These are phyloP conservation scores for Numida meleagris DNA, from an alignment of 2,113 vertebrate species.

Conservation along the genomic window DNA sequence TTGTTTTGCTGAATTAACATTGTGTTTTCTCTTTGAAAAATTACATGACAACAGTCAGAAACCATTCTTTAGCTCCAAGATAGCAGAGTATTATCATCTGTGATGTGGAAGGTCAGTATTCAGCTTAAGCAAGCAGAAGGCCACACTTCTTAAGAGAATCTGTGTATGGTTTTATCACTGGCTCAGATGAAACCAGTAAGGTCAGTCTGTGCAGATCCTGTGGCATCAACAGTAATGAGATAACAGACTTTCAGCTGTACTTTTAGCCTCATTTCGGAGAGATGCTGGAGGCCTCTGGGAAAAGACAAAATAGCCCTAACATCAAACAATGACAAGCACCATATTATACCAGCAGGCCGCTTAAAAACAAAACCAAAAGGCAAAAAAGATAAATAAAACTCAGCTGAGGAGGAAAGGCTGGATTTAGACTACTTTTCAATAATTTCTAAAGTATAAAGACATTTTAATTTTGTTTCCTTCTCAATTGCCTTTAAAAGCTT, in stretches of 20 bases:
- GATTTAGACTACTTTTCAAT: background rate
- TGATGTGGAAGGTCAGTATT: background rate
- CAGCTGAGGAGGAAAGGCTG: background rate
- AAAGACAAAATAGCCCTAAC: background rate
- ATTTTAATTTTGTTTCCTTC: background rate
- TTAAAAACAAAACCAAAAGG: background rate
- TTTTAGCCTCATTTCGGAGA: background rate
- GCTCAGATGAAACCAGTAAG: background rate
- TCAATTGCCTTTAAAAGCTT: background rate
- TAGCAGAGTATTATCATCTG: background rate
- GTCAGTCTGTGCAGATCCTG: background rate
- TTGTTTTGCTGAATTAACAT: background rate
- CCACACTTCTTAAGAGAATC: background rate
- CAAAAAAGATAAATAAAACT: background rate
- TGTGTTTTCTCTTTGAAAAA: background rate
- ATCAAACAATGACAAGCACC: background rate
- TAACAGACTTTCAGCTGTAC: background rate
- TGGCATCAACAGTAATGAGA: background rate
- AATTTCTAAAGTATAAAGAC: background rate
- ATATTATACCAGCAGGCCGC: background rate
- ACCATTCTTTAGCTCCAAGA: background rate
- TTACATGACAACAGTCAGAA: background rate
- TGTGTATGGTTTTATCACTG: background rate
- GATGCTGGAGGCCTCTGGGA: background rate
- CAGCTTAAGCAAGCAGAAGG: background rate